These are phyloP conservation scores for Neoitamus cyanurus DNA, from an alignment of 2,888 invertebrate species.

Conservation along the genomic window DNA sequence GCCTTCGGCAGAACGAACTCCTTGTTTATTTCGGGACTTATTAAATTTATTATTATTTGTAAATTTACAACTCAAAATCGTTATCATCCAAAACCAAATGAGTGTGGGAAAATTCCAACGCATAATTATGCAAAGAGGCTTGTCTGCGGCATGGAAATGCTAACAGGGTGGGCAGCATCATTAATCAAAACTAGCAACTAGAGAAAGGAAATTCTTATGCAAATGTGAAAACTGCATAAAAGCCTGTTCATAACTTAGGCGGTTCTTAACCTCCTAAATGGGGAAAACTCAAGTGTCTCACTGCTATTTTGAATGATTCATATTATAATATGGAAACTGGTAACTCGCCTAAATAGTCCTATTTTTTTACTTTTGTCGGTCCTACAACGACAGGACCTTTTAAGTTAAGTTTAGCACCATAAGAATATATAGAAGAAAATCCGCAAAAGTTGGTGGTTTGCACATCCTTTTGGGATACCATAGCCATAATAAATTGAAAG, in stretches of 20 bases:
- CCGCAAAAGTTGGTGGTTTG: too few species aligned
- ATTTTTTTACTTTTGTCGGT: too few species aligned
- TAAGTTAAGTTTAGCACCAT: too few species aligned
- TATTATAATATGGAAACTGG: too few species aligned
- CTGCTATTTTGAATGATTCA: background rate
- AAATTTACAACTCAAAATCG: background rate
- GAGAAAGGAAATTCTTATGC: background rate
- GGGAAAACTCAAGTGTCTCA: background rate
- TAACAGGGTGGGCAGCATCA: background rate
- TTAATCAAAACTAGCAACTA: background rate
- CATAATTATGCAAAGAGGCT: background rate
- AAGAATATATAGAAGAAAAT: too few species aligned
- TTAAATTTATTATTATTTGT: too few species aligned
- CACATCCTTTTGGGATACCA: too few species aligned
- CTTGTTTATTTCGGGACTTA: too few species aligned
- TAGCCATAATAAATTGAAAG: too few species aligned
- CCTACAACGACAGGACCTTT: too few species aligned
- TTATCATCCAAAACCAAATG: background rate
- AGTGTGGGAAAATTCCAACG: background rate
- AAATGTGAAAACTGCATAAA: background rate
- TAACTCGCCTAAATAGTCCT: too few species aligned
- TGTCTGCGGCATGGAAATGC: background rate
- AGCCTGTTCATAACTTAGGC: background rate
- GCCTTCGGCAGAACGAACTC: too few species aligned
- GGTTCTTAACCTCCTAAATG: background rate